Evolutionary conservation across 2,113 vertebrate species (phyloP), one percentile per base, ranked within the genome.

Genomic region (Mionectes macconnelli): DNA sequence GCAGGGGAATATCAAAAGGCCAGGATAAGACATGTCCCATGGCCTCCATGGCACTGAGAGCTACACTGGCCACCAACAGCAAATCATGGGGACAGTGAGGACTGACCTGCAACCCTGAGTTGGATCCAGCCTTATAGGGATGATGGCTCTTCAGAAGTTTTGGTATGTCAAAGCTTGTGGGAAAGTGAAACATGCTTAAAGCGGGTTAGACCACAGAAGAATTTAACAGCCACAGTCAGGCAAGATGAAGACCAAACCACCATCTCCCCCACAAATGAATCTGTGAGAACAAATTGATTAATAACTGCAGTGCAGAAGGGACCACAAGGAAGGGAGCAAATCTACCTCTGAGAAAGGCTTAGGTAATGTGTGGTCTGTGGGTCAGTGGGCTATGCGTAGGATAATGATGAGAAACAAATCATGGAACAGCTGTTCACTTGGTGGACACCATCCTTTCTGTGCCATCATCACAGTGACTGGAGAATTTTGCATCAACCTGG

Each of bases 261-360:
- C 6, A 1, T 27, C 18, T 79, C 6, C 35, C 13, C 10, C 12
- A 39, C 49, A 56, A 39, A 56, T 0, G 0, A 66, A n/a, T 30
- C 56, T 67, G 24, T 49, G 66, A 79, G 74, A 82, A 39, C 40
- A 68, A 69, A 64, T 12, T 21, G 12, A 50, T 85, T 56, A 24
- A 59, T 76, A 52, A 66, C 10, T 1, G 0, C 24, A 16, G 12
- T 1, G 20, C 39, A 55, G 47, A 87, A 45, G 33, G 45, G 22
- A 44, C 35, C 40, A 8, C 4, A 31, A 75, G 12, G 62, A 82
- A 84, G 33, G 60, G 82, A 55, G 14, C 15, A 50, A 66, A 59
- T 42, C 17, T 82, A 27, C 47, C 52, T 49, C 75, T 39, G 30
- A 78, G 60, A 75, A 87, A 75, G 52, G 30, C 56, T 55, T 67